A percentile compares a stretch with the other conserved stretches of the same genome.
These are phyloP conservation scores for Timandra comae DNA, from an alignment of 2,888 invertebrate species.

Conservation along the genomic window DNA sequence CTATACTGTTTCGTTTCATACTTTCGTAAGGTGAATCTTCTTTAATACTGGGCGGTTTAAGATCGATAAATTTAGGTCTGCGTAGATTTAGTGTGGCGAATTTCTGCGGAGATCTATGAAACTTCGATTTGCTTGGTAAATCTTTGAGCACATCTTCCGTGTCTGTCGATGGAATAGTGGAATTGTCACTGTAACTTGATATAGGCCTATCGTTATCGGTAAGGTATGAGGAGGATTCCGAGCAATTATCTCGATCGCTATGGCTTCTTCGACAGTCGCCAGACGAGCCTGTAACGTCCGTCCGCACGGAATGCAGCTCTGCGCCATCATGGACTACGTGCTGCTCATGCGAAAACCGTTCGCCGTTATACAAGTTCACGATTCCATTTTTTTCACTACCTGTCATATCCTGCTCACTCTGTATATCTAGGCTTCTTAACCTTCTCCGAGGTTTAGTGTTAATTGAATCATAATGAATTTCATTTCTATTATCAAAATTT, in stretches of 20 bases:
- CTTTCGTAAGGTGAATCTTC: constrained; percentile 60
- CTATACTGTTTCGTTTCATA: constrained; percentile 61
- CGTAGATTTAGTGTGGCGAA: constrained; percentile 67
- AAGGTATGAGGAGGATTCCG: constrained; percentile 68
- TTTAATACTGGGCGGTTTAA: constrained; percentile 44
- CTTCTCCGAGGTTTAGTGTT: constrained; percentile 67
- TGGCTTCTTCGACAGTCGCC: constrained; percentile 66
- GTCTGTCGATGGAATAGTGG: constrained; percentile 69
- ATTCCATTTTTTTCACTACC: constrained; percentile 53
- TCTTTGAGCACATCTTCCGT: constrained; percentile 70
- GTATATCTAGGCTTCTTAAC: constrained; percentile 60
- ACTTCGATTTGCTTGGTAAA: constrained; percentile 66
- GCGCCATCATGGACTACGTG: constrained; percentile 55
- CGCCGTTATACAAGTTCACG: constrained; percentile 57
- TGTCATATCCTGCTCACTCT: constrained; percentile 41
- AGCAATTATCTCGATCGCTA: constrained; percentile 72
- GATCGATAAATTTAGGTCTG: constrained; percentile 67
- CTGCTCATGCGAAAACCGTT: constrained; percentile 55
- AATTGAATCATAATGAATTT: constrained; percentile 69
- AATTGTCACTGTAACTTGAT: constrained; percentile 71
- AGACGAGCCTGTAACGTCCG: constrained; percentile 60
- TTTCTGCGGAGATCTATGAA: constrained; percentile 70
- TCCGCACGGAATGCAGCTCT: constrained; percentile 67
- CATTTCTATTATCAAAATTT: constrained; percentile 45
- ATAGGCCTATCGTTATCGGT: constrained; percentile 71